Percentiles rank a stretch among this genome's conserved stretches.
phyloP scores from a whole-genome alignment of 2,888 invertebrate species.

The Aleiodes testaceus region DNA sequence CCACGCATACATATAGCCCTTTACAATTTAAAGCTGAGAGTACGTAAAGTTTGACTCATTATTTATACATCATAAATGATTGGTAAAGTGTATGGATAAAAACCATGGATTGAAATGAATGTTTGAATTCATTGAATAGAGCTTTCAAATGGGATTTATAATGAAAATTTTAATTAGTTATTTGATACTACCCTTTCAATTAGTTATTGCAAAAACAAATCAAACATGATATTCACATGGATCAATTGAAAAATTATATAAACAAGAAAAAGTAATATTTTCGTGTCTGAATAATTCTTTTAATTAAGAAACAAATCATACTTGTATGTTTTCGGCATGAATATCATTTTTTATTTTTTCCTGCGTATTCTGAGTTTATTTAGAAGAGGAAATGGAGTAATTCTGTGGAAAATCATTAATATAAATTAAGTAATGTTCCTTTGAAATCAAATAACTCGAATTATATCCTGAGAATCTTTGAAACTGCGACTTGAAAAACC shows the following conservation, averaged over 20 bases:
- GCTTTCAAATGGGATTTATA: not conserved
- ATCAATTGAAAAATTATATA: not conserved
- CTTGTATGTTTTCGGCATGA: too few species aligned
- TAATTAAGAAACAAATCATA: too few species aligned
- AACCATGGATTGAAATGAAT: conserved; percentile 5
- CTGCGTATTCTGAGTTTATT: too few species aligned
- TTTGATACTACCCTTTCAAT: conserved; percentile 8
- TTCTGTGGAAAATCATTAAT: too few species aligned
- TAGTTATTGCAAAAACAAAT: not conserved
- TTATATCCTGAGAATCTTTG: too few species aligned
- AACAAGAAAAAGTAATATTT: conserved; percentile 15
- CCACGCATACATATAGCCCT: conserved; percentile 22
- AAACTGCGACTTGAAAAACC: too few species aligned
- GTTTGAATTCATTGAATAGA: not conserved
- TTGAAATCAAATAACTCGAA: too few species aligned
- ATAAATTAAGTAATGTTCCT: too few species aligned
- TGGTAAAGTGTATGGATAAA: conserved; percentile 9
- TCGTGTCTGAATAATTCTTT: not conserved
- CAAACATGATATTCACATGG: too few species aligned
- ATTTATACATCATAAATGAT: conserved; percentile 8
- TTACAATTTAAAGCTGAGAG: conserved; percentile 15
- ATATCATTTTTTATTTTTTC: too few species aligned
- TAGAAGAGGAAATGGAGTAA: too few species aligned
- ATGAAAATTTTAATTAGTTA: conserved; percentile 3
- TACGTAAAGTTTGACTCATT: conserved; percentile 1